Evolutionary conservation across 2,888 invertebrate genomes (phyloP).

Genomic region (Epistrophe grossulariae): DNA sequence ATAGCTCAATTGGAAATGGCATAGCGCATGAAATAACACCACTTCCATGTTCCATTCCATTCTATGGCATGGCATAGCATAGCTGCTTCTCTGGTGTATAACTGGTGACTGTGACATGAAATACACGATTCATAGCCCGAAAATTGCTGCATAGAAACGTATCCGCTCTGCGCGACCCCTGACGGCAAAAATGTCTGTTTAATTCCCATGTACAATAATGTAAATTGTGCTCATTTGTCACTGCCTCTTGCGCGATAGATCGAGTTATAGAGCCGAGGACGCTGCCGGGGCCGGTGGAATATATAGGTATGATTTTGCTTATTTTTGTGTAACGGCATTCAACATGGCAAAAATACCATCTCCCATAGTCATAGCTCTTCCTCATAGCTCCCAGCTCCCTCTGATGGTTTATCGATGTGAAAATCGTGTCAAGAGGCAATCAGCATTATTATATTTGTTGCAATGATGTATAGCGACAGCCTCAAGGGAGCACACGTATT

Average conservation of each 20-base stretch:
- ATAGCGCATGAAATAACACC: conserved; percentile 67
- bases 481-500: conserved; percentile 63
- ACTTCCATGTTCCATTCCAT: conserved; percentile 44
- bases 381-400: conserved; percentile 46
- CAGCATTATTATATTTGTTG: conserved; percentile 61
- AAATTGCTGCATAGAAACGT: conserved; percentile 59
- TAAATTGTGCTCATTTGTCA: conserved; percentile 76
- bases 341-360: conserved; percentile 35
- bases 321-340: conserved; percentile 20
- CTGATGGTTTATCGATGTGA: conserved; percentile 44
- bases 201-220: conserved; percentile 75
- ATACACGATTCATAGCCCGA: conserved; percentile 75
- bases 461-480: conserved; percentile 71
- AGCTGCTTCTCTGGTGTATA: neutral
- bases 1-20: conserved; percentile 82
- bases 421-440: conserved; percentile 76
- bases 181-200: conserved; percentile 69
- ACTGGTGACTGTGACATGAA: conserved; percentile 66
- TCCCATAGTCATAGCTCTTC: conserved; percentile 35
- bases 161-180: conserved; percentile 16
- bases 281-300: too few relatives aligned
- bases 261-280: neutral
- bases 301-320: neutral
- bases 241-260: conserved; percentile 72
- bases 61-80: too few relatives aligned